Evolutionary conservation across 2,113 vertebrate species (phyloP).

Genomic region (Ammodytes marinus): DNA sequence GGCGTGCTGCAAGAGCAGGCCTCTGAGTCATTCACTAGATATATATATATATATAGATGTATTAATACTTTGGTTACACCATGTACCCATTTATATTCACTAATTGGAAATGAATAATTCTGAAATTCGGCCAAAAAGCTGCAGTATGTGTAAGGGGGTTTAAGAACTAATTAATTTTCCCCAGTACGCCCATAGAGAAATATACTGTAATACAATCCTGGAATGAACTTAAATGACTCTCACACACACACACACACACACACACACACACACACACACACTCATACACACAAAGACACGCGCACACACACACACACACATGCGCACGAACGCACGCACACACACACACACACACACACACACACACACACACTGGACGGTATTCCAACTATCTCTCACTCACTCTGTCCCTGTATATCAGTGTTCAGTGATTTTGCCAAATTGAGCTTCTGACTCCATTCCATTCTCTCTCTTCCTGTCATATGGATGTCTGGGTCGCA

Average conservation of each 20-base stretch:
- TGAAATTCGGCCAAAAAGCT: conserved; percentile 52
- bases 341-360: too few relatives aligned
- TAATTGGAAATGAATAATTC: conserved; percentile 69
- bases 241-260: conserved; percentile 2
- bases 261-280: too few relatives aligned
- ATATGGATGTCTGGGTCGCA: conserved; percentile 37
- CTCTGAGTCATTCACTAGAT: background rate
- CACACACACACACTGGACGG: conserved; percentile 15
- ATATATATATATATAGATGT: conserved; percentile 5
- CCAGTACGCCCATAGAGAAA: conserved; percentile 43
- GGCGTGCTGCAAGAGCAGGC: background rate
- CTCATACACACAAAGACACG: too few relatives aligned
- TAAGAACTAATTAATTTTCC: conserved; percentile 67
- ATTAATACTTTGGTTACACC: conserved; percentile 51
- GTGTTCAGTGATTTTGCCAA: conserved; percentile 30
- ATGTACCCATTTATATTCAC: conserved; percentile 41
- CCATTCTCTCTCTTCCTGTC: conserved; percentile 37
- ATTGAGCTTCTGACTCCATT: conserved; percentile 55
- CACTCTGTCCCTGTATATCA: conserved; percentile 33
- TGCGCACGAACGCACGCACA: too few relatives aligned
- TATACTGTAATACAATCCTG: conserved; percentile 35
- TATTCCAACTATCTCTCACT: conserved; percentile 51
- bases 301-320: too few relatives aligned
- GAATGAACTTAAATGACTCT: conserved; percentile 69
- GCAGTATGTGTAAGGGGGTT: conserved; percentile 53